Conservation (phyloP, 2,888 invertebrate genomes). For the Heliconius sara region DNA sequence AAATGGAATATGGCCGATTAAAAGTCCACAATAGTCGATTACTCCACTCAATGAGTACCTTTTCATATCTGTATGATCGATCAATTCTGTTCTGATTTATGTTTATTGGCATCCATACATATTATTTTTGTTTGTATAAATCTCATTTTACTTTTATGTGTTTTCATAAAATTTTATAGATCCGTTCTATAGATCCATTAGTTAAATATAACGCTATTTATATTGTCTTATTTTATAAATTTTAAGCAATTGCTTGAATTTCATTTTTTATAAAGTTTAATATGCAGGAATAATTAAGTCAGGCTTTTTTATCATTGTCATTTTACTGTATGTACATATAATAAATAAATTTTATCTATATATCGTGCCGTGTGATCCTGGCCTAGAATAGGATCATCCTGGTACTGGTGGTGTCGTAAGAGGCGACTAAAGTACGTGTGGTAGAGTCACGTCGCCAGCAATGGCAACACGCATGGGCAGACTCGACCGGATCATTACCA, state of each 20-base stretch:
- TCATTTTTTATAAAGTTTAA: too few species aligned
- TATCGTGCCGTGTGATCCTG: too few species aligned
- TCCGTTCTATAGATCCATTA: conserved; percentile 8
- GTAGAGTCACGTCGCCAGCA: too few species aligned
- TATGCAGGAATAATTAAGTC: too few species aligned
- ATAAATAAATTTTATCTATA: too few species aligned
- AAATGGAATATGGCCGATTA: conserved; percentile 15
- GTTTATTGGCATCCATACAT: conserved; percentile 27
- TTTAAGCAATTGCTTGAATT: neutral
- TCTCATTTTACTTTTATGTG: conserved; percentile 20
- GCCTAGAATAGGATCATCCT: too few species aligned
- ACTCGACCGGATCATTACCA: too few species aligned
- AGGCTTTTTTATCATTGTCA: too few species aligned
- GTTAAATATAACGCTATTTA: neutral
- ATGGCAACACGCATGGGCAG: too few species aligned
- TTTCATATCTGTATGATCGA: conserved; percentile 28
- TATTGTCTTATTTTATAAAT: neutral
- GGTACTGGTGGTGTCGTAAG: too few species aligned
- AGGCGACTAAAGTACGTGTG: too few species aligned
- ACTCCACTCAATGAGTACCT: conserved; percentile 19
- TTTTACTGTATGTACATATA: too few species aligned
- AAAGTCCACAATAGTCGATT: conserved; percentile 19
- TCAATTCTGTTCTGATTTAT: conserved; percentile 30
- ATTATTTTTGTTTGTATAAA: conserved; percentile 23
- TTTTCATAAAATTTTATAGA: conserved; percentile 27